phyloP scores from a whole-genome alignment of 2,113 vertebrate species.

The Eurypyga helias region DNA sequence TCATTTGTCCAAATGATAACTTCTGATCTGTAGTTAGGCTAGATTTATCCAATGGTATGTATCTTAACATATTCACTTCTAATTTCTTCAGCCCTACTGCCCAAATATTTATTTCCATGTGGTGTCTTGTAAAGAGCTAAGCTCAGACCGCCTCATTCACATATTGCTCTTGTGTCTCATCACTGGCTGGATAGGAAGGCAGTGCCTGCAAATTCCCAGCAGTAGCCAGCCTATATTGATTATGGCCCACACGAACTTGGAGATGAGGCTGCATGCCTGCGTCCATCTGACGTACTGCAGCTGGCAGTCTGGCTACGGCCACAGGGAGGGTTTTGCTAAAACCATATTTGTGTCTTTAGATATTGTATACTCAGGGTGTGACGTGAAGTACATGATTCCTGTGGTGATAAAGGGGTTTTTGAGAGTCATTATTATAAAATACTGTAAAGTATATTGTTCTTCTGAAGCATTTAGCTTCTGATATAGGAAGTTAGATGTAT shows the following conservation, averaged over 20 bases:
- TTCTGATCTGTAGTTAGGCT: not conserved
- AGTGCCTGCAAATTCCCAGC: not conserved
- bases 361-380: not conserved
- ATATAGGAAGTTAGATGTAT: not conserved
- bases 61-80: not conserved
- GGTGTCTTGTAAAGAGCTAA: not conserved
- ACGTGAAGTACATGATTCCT: not conserved
- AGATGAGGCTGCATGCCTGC: accelerated
- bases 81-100: not conserved
- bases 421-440: not conserved
- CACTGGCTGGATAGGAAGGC: not conserved
- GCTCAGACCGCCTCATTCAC: not conserved
- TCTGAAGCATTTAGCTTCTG: not conserved
- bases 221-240: not conserved
- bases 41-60: not conserved
- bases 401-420: not conserved
- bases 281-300: not conserved
- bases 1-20: not conserved
- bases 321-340: not conserved
- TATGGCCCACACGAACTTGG: not conserved
- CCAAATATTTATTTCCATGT: not conserved
- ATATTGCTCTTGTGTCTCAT: not conserved
- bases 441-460: not conserved
- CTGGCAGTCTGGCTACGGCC: not conserved
- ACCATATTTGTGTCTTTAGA: not conserved